Evolutionary conservation across 2,797 vertebrate genomes (phyloP), one percentile per base, ranked within the genome.

Genomic region (Leptodactylus fallax): DNA sequence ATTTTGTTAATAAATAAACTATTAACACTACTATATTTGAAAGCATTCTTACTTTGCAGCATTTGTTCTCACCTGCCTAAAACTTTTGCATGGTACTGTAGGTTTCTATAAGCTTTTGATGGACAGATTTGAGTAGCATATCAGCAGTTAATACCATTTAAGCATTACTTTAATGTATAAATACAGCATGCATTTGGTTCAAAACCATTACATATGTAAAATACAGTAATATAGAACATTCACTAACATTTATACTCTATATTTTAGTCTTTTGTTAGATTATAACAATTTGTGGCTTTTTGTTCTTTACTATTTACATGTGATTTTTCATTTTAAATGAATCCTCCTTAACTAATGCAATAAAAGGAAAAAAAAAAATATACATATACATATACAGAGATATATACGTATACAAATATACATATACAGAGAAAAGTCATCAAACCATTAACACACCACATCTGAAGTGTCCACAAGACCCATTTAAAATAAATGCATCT

Each of bases 251-350:
- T 45, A 71, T 71, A 6, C 27, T 19, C 7, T 23, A 6, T 27
- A 23, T 69, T 11, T 45, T 45, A 72, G 45, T 7, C 69, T 47
- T 17, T 47, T 72, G 69, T 72, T 45, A 45, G 27, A 14, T 16
- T 14, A 19, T 72, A 72, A 45, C 17, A 71, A 45, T 72, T 23
- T 45, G 7, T 72, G 17, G 17, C 27, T 27, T 45, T 45, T 72
- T 72, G 27, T 72, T 27, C 69, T 6, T 72, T 72, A 72, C 69
- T 72, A 72, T 72, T 47, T 45, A 36, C 13, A 71, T 71, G 45
- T 16, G 27, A 45, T 45, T 7, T 71, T 45, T 71, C 27, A 71
- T 71, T 71, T 69, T 36, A 2, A 71, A 3, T n/a, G n/a, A 45
- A 14, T 71, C 36, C 27, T 36, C 19, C 67, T 17, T 27, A 36